Base-by-base conservation (phyloP, 2,113 vertebrate species). In the Psophia crepitans region DNA sequence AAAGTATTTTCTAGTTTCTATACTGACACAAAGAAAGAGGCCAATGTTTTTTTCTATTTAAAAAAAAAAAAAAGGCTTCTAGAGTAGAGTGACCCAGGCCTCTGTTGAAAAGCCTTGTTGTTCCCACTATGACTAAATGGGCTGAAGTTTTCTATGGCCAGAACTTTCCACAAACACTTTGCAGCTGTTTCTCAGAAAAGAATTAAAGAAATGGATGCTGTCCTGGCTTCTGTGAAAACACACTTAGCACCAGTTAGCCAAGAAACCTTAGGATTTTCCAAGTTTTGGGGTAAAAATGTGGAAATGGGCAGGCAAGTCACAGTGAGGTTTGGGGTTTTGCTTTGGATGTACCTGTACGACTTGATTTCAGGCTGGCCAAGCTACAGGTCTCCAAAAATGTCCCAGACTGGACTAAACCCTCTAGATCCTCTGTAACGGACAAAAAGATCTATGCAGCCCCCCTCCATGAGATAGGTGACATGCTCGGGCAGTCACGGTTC, bases 381-480 rank as follows among this genome's bases (percentile, higher is more conserved):
- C 48, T 64, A 5, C 20, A 27, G 14, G 5, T 75, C 32, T 89
- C 56, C 65, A 56, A n/a, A 77, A 89, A 30, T 11, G 17, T 43
- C 61, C 7, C 28, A 5, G 32, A 63, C 9, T 33, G 76, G 39
- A 71, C n/a, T 56, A 32, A 79, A 69, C 17, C 37, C 26, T 74
- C 11, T 54, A 27, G 28, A 37, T 74, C 46, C 23, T 64, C 46
- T 87, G 46, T 63, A 37, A 28, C 12, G 35, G 46, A 48, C 43
- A 64, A n/a, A 79, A 63, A 70, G n/a, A 14, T 1, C 1, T 8
- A 16, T 16, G 37, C 20, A 70, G 0, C 53, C 28, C 33, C 22
- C 0, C 0, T 53, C 22, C 27, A 3, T 8, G n/a, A 85, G 56
- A 14, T 19, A 30, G 61, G 56, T 73, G 90, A 87, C 0, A 0